Evolutionary conservation across 2,113 vertebrate species (phyloP).

Genomic region (Polypterus senegalus): DNA sequence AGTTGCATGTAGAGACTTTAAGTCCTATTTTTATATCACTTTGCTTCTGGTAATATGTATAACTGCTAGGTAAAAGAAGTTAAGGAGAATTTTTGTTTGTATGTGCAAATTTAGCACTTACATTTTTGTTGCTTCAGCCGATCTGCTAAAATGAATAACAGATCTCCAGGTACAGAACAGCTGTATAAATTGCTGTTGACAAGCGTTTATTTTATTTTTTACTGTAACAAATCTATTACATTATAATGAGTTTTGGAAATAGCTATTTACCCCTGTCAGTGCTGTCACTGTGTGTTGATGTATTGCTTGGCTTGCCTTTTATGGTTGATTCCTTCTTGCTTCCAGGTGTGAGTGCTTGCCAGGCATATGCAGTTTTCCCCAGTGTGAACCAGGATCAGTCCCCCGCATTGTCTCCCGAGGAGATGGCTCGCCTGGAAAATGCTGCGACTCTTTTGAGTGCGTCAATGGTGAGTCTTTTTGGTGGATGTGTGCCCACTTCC

Average conservation of each 20-base stretch:
- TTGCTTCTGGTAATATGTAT: too few species aligned
- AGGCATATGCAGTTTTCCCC: slow-evolving; percentile 64
- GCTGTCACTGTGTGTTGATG: slow-evolving; percentile 37
- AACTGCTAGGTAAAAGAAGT: too few species aligned
- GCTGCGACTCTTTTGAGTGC: slow-evolving; percentile 82
- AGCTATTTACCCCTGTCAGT: slow-evolving; percentile 3
- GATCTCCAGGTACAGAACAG: too few species aligned
- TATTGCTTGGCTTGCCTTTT: too few species aligned
- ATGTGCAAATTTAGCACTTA: too few species aligned
- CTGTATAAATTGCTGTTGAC: too few species aligned
- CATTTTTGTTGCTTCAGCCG: too few species aligned
- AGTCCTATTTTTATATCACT: too few species aligned
- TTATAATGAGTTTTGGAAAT: background rate
- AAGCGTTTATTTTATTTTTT: background rate
- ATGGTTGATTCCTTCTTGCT: slow-evolving; percentile 27
- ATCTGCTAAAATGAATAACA: too few species aligned
- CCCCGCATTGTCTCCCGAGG: slow-evolving; percentile 69
- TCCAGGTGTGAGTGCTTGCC: slow-evolving; percentile 80
- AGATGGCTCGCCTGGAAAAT: slow-evolving; percentile 74
- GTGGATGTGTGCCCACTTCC: too few species aligned
- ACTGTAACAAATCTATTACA: background rate
- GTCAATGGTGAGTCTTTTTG: slow-evolving; percentile 64
- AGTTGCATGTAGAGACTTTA: too few species aligned
- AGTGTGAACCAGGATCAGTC: slow-evolving; percentile 63
- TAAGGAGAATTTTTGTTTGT: too few species aligned